These are phyloP conservation scores for Eublepharis macularius DNA, from an alignment of 2,113 vertebrate species.

Conservation along the genomic window DNA sequence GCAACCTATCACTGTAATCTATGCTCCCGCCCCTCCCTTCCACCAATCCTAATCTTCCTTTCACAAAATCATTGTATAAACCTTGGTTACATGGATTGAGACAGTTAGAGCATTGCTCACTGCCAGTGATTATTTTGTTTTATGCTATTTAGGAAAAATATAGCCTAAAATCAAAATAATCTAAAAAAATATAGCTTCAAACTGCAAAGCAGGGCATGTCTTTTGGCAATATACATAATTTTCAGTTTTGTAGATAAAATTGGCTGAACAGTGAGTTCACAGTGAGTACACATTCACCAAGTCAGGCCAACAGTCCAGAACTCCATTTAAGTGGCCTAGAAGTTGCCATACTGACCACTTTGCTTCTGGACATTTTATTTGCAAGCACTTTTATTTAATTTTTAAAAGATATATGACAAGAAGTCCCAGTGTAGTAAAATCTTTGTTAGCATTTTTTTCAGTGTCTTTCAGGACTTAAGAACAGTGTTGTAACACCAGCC, in stretches of 20 bases:
- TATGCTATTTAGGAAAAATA: background rate
- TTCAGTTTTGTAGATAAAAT: background rate
- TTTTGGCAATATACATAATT: conserved; percentile 11
- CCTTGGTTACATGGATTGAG: conserved; percentile 4
- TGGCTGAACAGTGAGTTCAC: conserved; percentile 25
- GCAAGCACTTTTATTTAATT: background rate
- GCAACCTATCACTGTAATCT: conserved; percentile 11
- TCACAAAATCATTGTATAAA: background rate
- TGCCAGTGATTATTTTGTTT: conserved; percentile 18
- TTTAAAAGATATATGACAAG: background rate
- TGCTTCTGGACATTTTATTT: background rate
- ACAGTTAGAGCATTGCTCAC: conserved; percentile 17
- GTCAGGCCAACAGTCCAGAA: background rate
- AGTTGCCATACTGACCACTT: background rate
- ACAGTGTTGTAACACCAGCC: background rate
- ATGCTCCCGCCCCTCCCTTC: background rate
- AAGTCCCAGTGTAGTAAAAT: background rate
- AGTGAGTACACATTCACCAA: background rate
- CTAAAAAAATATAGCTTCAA: background rate
- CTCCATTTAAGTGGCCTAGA: conserved; percentile 24
- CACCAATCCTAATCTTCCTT: conserved; percentile 26
- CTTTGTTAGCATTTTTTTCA: background rate
- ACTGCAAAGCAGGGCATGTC: conserved; percentile 12
- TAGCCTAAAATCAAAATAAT: too few species aligned
- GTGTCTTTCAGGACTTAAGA: background rate